Conservation (phyloP, 2,797 vertebrate species). For the Margarornis squamiger region DNA sequence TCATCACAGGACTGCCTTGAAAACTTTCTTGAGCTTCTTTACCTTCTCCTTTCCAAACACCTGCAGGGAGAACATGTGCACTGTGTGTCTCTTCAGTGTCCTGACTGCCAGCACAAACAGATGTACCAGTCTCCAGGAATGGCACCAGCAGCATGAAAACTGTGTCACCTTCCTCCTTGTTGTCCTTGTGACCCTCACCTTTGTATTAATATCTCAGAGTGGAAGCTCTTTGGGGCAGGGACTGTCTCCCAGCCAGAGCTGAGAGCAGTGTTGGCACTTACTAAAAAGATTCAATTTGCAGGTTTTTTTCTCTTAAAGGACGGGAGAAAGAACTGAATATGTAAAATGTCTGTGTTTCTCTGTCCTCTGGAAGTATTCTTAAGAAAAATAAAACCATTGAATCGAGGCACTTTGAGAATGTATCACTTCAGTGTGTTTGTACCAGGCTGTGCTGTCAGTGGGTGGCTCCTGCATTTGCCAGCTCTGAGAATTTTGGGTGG, state of each 20-base stretch:
- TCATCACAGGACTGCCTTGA: constrained; percentile 42
- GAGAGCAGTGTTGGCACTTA: not conserved
- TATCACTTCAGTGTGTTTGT: not conserved
- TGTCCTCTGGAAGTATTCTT: constrained; percentile 60
- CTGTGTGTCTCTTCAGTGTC: not conserved
- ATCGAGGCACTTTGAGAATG: not conserved
- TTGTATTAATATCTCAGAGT: not conserved
- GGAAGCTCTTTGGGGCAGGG: constrained; percentile 57
- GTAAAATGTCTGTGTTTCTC: constrained; percentile 21
- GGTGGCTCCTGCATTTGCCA: not conserved
- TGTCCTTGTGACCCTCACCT: not conserved
- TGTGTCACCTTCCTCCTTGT: not conserved
- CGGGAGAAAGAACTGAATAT: not conserved
- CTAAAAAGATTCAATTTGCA: not conserved
- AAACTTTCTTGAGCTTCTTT: constrained; percentile 32
- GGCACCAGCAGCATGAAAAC: constrained; percentile 45
- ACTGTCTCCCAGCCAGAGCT: constrained; percentile 6
- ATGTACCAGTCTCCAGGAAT: not conserved
- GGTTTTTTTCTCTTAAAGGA: constrained; percentile 13
- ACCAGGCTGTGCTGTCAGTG: not conserved
- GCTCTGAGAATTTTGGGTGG: not conserved
- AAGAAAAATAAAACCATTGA: constrained; percentile 60
- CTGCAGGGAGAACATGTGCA: not conserved
- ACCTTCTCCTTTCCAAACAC: constrained; percentile 2
- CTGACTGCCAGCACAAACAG: constrained; percentile 43